Base-by-base conservation (phyloP, 2,797 vertebrate genomes). In the Brotula barbata region DNA sequence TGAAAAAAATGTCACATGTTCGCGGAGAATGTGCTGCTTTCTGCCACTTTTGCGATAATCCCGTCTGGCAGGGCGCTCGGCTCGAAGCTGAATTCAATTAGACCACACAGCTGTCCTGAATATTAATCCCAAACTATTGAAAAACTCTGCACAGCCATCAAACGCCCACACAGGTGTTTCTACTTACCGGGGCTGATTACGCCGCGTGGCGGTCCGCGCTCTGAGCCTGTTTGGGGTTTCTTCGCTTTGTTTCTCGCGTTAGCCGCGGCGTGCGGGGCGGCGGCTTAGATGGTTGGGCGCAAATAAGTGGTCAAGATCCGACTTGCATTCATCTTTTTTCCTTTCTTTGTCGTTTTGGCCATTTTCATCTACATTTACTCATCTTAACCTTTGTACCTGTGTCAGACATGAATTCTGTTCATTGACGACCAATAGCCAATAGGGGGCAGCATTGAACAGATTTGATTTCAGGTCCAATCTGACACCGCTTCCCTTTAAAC, bases 391-490 rank as follows among this genome's bases (percentile, higher is more conserved):
- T 5, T 19, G 25, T n/a, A 21, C 14, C 20, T 23, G 9, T 0
- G 55, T 36, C 3, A 36, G 31, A 6, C 7, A 3, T 16, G 1
- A 1, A 25, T 12, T 8, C 44, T 14, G 7, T 21, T 58, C 17
- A 73, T 22, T 71, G 1, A 17, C 13, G 22, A 0, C 21, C 0
- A 3, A 10, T 25, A 0, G 9, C 83, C 85, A 85, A 49, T 71
- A 85, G 84, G 49, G 71, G 82, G 86, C 57, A 75, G 77, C 66
- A 71, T 64, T 56, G 36, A n/a, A 2, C 20, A 52, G 22, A 31
- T 42, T 33, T 21, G 22, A 19, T 15, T 42, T 3, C 2, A 37
- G 17, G 7, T 36, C 5, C 5, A 33, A 6, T 7, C 31, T 28
- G 25, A 28, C 25, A 28, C 4, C 25, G 4, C 25, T 28, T 28